Percentiles rank a stretch among this genome's conserved stretches.
phyloP scores from a whole-genome alignment of 2,797 vertebrate genomes.

The Myioborus miniatus region DNA sequence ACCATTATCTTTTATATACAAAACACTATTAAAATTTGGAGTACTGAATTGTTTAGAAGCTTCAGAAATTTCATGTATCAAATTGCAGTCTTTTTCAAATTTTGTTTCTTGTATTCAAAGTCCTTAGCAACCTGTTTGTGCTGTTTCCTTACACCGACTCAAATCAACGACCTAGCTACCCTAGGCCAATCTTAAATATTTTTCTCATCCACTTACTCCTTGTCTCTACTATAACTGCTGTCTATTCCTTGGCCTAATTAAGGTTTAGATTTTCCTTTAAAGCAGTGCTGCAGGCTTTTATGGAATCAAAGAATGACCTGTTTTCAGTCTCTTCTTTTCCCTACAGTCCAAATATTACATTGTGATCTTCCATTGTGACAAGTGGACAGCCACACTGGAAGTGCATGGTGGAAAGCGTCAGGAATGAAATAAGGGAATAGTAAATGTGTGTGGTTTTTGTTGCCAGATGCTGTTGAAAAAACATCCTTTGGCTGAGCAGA shows the following conservation, averaged over 20 bases:
- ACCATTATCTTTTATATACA: background rate
- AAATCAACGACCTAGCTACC: background rate
- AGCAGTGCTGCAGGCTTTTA: background rate
- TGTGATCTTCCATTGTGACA: background rate
- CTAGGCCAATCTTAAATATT: background rate
- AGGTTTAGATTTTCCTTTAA: background rate
- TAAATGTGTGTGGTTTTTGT: fast-evolving
- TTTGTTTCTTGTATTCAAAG: background rate
- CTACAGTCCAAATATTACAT: background rate
- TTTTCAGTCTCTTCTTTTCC: background rate
- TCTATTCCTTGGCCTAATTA: background rate
- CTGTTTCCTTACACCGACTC: background rate
- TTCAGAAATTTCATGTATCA: background rate
- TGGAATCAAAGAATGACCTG: background rate
- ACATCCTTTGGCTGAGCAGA: background rate
- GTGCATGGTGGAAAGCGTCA: background rate
- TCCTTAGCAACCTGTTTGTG: background rate
- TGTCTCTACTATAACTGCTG: background rate
- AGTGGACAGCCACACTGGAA: fast-evolving
- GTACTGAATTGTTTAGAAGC: background rate
- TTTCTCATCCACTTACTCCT: background rate
- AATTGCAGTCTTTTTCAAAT: background rate
- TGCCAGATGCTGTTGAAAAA: background rate
- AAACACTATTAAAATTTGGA: background rate
- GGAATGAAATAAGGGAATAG: background rate